Conservation (phyloP, 2,888 invertebrate species). For the Orthosia gracilis region DNA sequence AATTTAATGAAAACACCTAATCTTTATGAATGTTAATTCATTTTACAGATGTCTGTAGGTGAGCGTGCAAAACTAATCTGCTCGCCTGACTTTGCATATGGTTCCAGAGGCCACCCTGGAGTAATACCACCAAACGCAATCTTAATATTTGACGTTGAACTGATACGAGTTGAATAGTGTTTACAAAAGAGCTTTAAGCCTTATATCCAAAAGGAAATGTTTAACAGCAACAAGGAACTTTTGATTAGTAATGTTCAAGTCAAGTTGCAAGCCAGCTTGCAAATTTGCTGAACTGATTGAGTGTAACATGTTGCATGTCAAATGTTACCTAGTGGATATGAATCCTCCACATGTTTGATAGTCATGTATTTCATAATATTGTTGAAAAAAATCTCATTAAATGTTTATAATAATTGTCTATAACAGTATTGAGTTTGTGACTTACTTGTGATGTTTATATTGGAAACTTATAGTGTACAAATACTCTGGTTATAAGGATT, state of each 20-base stretch:
- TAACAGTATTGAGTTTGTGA: slow-evolving; percentile 67
- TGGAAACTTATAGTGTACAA: slow-evolving; percentile 41
- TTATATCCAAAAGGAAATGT: not conserved
- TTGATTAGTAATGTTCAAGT: not conserved
- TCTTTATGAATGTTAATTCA: not conserved
- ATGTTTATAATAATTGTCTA: slow-evolving; percentile 57
- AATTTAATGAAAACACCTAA: not conserved
- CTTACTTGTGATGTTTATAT: slow-evolving; percentile 60
- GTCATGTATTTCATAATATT: slow-evolving; percentile 42
- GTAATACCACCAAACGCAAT: slow-evolving; percentile 98
- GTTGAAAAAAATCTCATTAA: slow-evolving; percentile 58
- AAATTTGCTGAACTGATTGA: no score
- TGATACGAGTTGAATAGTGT: slow-evolving; percentile 95
- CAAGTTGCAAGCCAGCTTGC: not conserved
- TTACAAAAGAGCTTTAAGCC: not conserved
- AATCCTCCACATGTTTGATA: slow-evolving; percentile 17
- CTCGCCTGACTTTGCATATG: slow-evolving; percentile 99
- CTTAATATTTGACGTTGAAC: slow-evolving; percentile 98
- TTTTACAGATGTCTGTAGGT: slow-evolving; percentile 96
- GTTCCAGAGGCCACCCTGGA: slow-evolving; percentile 97
- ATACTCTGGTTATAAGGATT: slow-evolving; percentile 40
- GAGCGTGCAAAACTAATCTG: slow-evolving; percentile 98
- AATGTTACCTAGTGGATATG: no score
- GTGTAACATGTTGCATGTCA: no score
- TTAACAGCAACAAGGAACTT: not conserved